Evolutionary conservation across 2,888 invertebrate species (phyloP).

Genomic region (Cheilosia pagana): DNA sequence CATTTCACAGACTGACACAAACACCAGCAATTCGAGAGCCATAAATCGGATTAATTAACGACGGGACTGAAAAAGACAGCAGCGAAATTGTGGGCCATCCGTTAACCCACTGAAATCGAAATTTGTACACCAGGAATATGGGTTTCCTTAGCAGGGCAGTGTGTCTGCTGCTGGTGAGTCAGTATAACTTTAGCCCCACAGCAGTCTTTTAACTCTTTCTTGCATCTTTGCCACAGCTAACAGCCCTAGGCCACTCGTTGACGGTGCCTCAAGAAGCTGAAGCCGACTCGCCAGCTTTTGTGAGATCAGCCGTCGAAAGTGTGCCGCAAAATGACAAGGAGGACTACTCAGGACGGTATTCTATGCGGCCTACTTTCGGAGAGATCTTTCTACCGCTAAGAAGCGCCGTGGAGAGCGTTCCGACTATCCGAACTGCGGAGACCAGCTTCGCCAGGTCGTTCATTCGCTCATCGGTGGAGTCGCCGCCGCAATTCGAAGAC

Average conservation of each 20-base stretch:
- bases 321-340: conserved; percentile 77
- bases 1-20: conserved; percentile 41
- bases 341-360: conserved; percentile 77
- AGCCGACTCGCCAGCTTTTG: conserved; percentile 78
- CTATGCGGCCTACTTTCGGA: conserved; percentile 79
- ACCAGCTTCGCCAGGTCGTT: conserved; percentile 76
- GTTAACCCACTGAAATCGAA: conserved; percentile 67
- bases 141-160: conserved; percentile 68
- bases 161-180: conserved; percentile 67
- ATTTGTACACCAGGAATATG: conserved; percentile 47
- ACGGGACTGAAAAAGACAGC: conserved; percentile 7
- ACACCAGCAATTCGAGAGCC: conserved; percentile 15
- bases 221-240: conserved; percentile 34
- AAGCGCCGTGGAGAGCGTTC: conserved; percentile 90
- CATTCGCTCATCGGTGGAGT: conserved; percentile 82
- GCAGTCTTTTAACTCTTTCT: conserved; percentile 5
- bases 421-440: conserved; percentile 79
- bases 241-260: conserved; percentile 22
- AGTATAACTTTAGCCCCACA: background rate
- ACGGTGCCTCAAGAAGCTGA: conserved; percentile 72
- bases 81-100: conserved; percentile 58
- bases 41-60: conserved; percentile 55
- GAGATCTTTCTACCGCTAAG: conserved; percentile 86
- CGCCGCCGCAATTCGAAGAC: conserved; percentile 77
- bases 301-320: conserved; percentile 82